phyloP scores from a whole-genome alignment of 1,140 invertebrate genomes.

The Drosophila parvula region DNA sequence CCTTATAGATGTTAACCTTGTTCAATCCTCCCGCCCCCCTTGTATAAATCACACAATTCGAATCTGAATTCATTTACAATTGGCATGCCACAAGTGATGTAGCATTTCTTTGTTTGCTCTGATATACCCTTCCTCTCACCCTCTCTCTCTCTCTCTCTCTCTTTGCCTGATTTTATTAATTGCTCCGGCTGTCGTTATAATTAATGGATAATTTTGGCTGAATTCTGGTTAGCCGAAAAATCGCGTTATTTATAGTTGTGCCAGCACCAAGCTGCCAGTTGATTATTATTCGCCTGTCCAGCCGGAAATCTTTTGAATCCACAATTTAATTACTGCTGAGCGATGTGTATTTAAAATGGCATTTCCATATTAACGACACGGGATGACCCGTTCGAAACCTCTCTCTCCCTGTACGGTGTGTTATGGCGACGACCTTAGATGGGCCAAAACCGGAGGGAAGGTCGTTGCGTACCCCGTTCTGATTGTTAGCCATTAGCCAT shows the following conservation, averaged over 20 bases:
- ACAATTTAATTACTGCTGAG: slow-evolving; percentile 29
- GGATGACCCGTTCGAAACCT: slow-evolving; percentile 13
- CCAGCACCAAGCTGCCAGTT: slow-evolving; percentile 22
- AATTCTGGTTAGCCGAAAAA: slow-evolving; percentile 52
- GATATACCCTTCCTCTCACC: not conserved
- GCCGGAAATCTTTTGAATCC: slow-evolving; percentile 53
- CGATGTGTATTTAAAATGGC: slow-evolving; percentile 33
- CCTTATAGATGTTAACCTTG: slow-evolving; percentile 26
- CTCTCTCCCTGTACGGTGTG: no score
- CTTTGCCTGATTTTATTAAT: slow-evolving; percentile 46
- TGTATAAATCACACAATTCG: slow-evolving; percentile 16
- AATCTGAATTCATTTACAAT: slow-evolving; percentile 53
- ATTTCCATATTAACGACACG: slow-evolving; percentile 29
- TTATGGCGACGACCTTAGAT: slow-evolving; percentile 15
- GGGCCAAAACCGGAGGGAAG: slow-evolving; percentile 7
- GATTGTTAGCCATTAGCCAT: not conserved
- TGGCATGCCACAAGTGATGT: slow-evolving; percentile 56
- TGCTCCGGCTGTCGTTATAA: slow-evolving; percentile 46
- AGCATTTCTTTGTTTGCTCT: slow-evolving; percentile 48
- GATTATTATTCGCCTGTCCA: slow-evolving; percentile 31
- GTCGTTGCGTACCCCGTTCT: slow-evolving; percentile 10
- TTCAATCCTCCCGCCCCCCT: slow-evolving; percentile 3
- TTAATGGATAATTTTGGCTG: slow-evolving; percentile 53
- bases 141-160: not conserved
- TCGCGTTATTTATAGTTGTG: slow-evolving; percentile 40